Base-by-base conservation (phyloP, 53 echinoderm and acorn worm genomes). In the Glandiceps talaboti region DNA sequence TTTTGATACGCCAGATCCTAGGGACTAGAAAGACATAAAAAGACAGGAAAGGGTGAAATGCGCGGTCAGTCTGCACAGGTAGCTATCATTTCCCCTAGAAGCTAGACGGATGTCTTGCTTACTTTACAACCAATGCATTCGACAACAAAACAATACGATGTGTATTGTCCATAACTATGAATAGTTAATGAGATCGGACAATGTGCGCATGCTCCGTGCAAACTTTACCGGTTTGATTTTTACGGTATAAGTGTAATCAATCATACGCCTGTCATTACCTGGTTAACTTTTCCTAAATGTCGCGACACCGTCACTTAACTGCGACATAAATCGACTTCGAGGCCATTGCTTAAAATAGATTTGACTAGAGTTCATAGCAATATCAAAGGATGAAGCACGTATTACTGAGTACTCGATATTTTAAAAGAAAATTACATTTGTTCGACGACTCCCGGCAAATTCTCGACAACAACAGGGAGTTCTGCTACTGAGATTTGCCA, bases 191-290 rank as follows among this genome's bases (percentile, higher is more conserved):
- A 45, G 6, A 12, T 6, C 64, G 6, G 64, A 45, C 64, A 45
- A 45, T 45, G 64, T 45, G 64, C 64, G 64, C 64, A 45, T 45
- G 64, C 64, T 45, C 64, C 64, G 64, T 45, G 64, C 64, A 45
- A 45, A 45, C 64, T 45, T 45, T 45, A 45, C 64, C 64, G 64
- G 64, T 45, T 45, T 45, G 6, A 45, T 45, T 45, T 45, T 45
- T 20, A 45, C 64, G 64, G 64, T 12, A 12, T 45, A 20, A 45
- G 64, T 20, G 64, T 45, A 45, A 45, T 45, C 64, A 45, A 45
- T 45, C 64, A 45, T 45, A 45, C 64, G 64, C 6, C 6, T 45
- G 64, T 20, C 64, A 45, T 20, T 45, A 20, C 6, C 64, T 45
- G 6, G 64, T 45, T 45, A 45, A 45, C 64, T 45, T 20, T 45